Evolutionary conservation across 2,888 invertebrate genomes (phyloP).

Genomic region (Marasmarcha lunaedactyla): DNA sequence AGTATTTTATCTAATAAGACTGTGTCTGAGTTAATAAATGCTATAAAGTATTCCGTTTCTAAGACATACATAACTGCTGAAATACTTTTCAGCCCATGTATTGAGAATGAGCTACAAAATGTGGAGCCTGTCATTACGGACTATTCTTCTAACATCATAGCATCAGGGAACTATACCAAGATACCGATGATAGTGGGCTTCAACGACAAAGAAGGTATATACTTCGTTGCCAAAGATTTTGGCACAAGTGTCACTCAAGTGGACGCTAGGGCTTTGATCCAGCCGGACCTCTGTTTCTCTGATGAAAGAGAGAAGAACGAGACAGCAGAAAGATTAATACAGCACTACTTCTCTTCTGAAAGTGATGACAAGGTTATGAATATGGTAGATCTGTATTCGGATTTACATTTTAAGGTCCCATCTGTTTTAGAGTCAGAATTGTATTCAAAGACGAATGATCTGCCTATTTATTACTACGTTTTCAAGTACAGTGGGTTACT

Average conservation of each 20-base stretch:
- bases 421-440: conserved; percentile 35
- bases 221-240: conserved; percentile 35
- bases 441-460: conserved; percentile 24
- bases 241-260: conserved; percentile 28
- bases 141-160: conserved; percentile 29
- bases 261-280: conserved; percentile 27
- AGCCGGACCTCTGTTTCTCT: conserved; percentile 33
- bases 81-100: conserved; percentile 34
- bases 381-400: conserved; percentile 29
- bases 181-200: conserved; percentile 45
- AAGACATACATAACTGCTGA: conserved; percentile 3
- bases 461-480: conserved; percentile 36
- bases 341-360: conserved; percentile 35
- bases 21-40: conserved; percentile 30
- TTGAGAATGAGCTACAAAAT: conserved; percentile 35
- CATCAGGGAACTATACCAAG: conserved; percentile 35
- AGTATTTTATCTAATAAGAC: conserved; percentile 34
- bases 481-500: conserved; percentile 37
- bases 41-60: neutral
- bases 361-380: conserved; percentile 19
- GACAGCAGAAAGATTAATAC: conserved; percentile 27
- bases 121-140: conserved; percentile 44
- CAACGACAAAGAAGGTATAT: conserved; percentile 37
- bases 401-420: conserved; percentile 28
- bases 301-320: conserved; percentile 21